Evolutionary conservation across 1,140 invertebrate genomes (phyloP), one percentile per base, ranked within the genome.

Genomic region (Trichomalopsis sarcophagae): DNA sequence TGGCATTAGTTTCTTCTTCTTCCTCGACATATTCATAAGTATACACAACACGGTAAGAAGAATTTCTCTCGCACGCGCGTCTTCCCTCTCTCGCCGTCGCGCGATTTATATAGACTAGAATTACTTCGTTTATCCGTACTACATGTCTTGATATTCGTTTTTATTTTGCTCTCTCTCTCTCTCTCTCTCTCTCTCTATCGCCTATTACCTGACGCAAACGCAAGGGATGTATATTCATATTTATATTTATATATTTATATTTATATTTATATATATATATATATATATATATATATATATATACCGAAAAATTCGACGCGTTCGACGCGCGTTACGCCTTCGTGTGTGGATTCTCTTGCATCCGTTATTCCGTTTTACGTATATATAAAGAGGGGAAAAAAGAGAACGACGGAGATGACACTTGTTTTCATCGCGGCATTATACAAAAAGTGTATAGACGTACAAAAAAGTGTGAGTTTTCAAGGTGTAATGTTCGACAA

Each of bases 391-490:
- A 50, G 13, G 55, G 36, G 6, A 44, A 44, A 50, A 82, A 82
- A 40, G 21, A 76, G 30, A 66, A 50, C 50, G 81, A 30, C 50
- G 36, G 76, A 78, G 76, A 74, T 36, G 36, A 76, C 23, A 71
- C 68, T 71, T 30, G 68, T 71, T 71, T 71, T 71, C 68, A 27
- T 71, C 10, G 23, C 68, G 27, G 27, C 36, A 36, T 40, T 75
- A 36, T 44, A 75, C 30, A 44, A 75, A 75, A 75, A n/a, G 33
- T n/a, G 47, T 82, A 82, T 66, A 76, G 68, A 36, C 75, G 40
- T 84, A 84, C 66, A 84, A 84, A 81, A 83, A 21, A 75, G 36
- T 17, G 30, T n/a, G 14, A 66, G 11, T 55, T 21, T 27, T 78
- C 23, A 71, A 33, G 40, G 9, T 7, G 10, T 44, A 44, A 44